These are phyloP conservation scores for Tipula helvola DNA, from an alignment of 2,888 invertebrate genomes.

Conservation along the genomic window DNA sequence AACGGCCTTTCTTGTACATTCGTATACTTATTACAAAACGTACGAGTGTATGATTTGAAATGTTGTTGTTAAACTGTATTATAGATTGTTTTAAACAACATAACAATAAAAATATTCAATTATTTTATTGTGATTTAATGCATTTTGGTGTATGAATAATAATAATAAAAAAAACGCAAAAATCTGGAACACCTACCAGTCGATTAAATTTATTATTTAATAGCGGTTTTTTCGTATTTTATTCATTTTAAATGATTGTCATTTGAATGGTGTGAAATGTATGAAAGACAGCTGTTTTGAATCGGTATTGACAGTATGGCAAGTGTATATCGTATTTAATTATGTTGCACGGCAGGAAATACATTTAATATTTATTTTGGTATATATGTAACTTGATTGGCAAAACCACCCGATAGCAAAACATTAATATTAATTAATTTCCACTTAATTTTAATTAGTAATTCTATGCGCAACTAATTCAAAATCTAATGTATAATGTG, in stretches of 20 bases:
- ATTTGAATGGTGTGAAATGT: background rate
- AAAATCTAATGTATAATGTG: background rate
- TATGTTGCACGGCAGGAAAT: background rate
- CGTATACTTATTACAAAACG: background rate
- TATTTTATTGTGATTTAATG: background rate
- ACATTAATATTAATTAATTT: background rate
- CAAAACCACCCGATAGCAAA: background rate
- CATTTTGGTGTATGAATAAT: background rate
- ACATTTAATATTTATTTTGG: background rate
- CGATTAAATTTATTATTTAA: background rate
- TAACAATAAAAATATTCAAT: background rate
- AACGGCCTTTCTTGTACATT: constrained; percentile 14
- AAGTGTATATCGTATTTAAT: background rate
- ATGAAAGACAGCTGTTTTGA: background rate
- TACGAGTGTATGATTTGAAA: background rate
- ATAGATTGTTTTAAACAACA: background rate
- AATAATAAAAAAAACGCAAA: background rate
- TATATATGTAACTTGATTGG: background rate
- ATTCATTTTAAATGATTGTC: background rate
- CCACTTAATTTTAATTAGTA: background rate
- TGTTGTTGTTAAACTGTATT: background rate
- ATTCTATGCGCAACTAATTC: background rate
- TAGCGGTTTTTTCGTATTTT: background rate
- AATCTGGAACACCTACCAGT: background rate
- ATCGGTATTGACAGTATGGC: background rate